Percentiles rank a stretch among this genome's conserved stretches.
Conservation (phyloP, 1,140 invertebrate species). For the Paralvinella palmiformis region DNA sequence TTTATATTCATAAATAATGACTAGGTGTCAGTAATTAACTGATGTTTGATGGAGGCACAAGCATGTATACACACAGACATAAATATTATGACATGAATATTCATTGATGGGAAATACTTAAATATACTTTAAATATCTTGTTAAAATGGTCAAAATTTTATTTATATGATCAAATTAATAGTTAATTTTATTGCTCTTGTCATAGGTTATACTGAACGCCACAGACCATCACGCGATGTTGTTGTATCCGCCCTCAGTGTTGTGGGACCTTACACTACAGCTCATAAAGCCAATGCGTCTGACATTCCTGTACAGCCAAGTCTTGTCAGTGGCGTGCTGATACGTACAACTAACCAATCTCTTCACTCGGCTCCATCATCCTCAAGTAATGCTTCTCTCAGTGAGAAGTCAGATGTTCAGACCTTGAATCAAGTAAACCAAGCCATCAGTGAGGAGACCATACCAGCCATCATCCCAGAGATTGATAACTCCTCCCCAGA, state of each 20-base stretch:
- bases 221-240: slow-evolving; percentile 41
- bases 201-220: no score
- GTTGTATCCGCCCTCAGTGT: slow-evolving; percentile 39
- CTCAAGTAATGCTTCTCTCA: background rate
- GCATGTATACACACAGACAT: background rate
- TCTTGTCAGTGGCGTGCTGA: slow-evolving; percentile 40
- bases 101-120: background rate
- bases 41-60: background rate
- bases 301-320: slow-evolving; percentile 25
- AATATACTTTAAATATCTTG: background rate
- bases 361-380: background rate
- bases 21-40: no score
- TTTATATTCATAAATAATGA: no score
- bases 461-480: slow-evolving; percentile 46
- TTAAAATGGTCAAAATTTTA: no score
- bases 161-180: no score
- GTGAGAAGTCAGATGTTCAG: slow-evolving; percentile 48
- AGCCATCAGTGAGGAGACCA: slow-evolving; percentile 47
- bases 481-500: background rate
- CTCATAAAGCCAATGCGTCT: background rate
- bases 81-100: background rate
- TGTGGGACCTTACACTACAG: slow-evolving; percentile 23
- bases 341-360: slow-evolving; percentile 27
- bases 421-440: slow-evolving; percentile 61
- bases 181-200: no score